Conservation (phyloP, 2,888 invertebrate genomes). For the Eupeodes luniger region DNA sequence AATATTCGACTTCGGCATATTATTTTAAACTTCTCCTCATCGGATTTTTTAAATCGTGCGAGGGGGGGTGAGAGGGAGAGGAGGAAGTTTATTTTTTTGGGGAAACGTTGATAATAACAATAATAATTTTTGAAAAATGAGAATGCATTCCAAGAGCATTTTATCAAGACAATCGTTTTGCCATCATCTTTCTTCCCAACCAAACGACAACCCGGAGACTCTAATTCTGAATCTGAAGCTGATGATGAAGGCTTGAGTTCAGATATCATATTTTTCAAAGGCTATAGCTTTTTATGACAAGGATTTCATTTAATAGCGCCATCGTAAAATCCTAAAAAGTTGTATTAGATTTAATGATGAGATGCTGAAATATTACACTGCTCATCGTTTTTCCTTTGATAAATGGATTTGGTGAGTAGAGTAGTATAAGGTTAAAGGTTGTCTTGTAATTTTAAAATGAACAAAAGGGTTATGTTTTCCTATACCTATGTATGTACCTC, state of each 20-base stretch:
- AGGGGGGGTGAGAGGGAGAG: background rate
- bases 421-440: constrained; percentile 9
- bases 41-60: background rate
- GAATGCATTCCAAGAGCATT: constrained; percentile 22
- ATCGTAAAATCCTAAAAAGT: constrained; percentile 42
- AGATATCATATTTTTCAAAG: constrained; percentile 29
- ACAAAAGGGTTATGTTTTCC: background rate
- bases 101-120: background rate
- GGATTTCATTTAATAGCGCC: constrained; percentile 33
- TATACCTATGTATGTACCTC: too few relatives aligned
- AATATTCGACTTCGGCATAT: constrained; percentile 39
- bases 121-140: background rate
- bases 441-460: constrained; percentile 17
- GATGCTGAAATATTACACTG: constrained; percentile 38
- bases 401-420: background rate
- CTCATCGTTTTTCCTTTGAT: constrained; percentile 21
- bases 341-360: constrained; percentile 38
- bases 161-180: background rate
- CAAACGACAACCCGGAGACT: too few relatives aligned
- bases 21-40: constrained; percentile 1
- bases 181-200: background rate
- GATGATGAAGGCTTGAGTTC: constrained; percentile 8
- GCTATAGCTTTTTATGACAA: constrained; percentile 21
- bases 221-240: background rate
- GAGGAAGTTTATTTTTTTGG: background rate